Evolutionary conservation across 2,797 vertebrate species (phyloP).

Genomic region (Pantherophis vulpinus): DNA sequence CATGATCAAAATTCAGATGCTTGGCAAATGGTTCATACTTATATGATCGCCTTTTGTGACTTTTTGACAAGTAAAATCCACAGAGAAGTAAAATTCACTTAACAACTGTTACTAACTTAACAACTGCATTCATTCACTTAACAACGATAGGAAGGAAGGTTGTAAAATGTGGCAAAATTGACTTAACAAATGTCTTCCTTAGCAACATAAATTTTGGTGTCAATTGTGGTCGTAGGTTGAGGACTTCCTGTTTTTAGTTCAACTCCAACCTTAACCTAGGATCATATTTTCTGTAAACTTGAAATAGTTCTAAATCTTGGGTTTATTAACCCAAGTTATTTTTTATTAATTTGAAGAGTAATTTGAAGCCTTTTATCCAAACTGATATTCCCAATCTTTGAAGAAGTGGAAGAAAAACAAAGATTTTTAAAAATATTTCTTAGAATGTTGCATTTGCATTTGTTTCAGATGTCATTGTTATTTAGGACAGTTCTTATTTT

Average conservation of each 20-base stretch:
- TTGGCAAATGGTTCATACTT: not conserved
- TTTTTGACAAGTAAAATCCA: not conserved
- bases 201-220: not conserved
- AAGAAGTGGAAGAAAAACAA: not conserved
- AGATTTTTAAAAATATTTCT: not conserved
- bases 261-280: not conserved
- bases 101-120: not conserved
- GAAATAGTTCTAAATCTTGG: not conserved
- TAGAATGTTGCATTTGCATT: not conserved
- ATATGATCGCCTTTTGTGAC: not conserved
- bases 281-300: not conserved
- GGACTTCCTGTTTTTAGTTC: not conserved
- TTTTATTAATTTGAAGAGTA: no score
- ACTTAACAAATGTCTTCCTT: not conserved
- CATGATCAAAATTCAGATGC: not conserved
- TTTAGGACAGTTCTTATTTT: not conserved
- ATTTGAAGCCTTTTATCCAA: not conserved
- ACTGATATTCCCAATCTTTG: not conserved
- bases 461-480: not conserved
- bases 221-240: not conserved
- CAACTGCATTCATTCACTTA: not conserved
- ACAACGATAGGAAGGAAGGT: not conserved
- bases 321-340: not conserved
- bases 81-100: not conserved
- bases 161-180: not conserved